A percentile compares a stretch with the other conserved stretches of the same genome.
These are phyloP conservation scores for Copidosoma aretas DNA, from an alignment of 2,888 invertebrate species.

Conservation along the genomic window DNA sequence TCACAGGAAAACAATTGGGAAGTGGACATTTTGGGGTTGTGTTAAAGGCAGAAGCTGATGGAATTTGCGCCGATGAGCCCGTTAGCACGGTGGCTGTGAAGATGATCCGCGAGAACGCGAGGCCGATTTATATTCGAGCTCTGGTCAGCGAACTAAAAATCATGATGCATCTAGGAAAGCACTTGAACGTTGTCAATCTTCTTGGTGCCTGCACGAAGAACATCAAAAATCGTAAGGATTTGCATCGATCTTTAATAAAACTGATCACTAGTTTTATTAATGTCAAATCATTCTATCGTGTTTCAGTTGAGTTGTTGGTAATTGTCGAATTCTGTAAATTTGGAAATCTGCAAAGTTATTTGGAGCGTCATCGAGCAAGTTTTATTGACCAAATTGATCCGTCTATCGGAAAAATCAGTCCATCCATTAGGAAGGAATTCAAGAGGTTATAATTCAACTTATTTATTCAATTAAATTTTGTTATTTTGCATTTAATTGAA, in stretches of 20 bases:
- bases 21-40: constrained; percentile 95
- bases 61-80: constrained; percentile 77
- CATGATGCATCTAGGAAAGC: too few species aligned
- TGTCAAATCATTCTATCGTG: too few species aligned
- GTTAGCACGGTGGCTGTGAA: constrained; percentile 90
- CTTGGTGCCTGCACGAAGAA: constrained; percentile 93
- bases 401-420: constrained; percentile 73
- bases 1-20: constrained; percentile 70
- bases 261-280: too few species aligned
- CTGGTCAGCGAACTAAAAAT: constrained; percentile 90
- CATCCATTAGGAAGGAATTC: constrained; percentile 67
- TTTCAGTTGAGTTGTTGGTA: constrained; percentile 82
- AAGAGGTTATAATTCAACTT: constrained; percentile 63
- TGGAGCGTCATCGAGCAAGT: constrained; percentile 79
- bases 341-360: constrained; percentile 88
- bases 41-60: constrained; percentile 84
- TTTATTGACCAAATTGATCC: constrained; percentile 84
- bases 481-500: too few species aligned
- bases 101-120: constrained; percentile 90
- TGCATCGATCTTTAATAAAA: too few species aligned
- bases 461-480: too few species aligned
- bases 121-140: constrained; percentile 84
- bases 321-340: constrained; percentile 94
- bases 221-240: constrained; percentile 79
- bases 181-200: constrained; percentile 93